phyloP scores from a whole-genome alignment of 2,888 invertebrate genomes.

The Leptopterna dolabrata region DNA sequence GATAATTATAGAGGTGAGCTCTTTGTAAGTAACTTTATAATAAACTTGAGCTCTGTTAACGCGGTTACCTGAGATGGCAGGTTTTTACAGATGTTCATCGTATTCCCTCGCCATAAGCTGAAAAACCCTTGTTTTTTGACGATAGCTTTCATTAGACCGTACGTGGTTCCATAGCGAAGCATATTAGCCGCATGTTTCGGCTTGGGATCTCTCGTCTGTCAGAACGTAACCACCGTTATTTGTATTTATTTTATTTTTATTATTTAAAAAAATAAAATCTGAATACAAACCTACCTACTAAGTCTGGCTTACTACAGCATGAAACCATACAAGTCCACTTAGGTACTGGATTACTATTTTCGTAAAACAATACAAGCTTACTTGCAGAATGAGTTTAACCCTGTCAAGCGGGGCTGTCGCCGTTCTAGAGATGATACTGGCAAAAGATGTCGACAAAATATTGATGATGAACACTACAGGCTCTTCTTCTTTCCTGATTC shows the following conservation, averaged over 20 bases:
- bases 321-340: no score
- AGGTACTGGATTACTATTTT: no score
- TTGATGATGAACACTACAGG: not conserved
- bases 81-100: conserved; percentile 6
- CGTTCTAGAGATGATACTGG: not conserved
- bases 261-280: no score
- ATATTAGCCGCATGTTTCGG: not conserved
- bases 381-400: conserved; percentile 41
- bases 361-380: not conserved
- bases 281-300: no score
- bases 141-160: not conserved
- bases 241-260: not conserved
- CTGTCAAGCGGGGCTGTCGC: conserved; percentile 26
- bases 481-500: not conserved
- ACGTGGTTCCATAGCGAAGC: not conserved
- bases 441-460: not conserved
- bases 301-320: no score
- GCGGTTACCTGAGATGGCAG: conserved; percentile 24
- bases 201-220: not conserved
- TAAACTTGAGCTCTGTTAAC: not conserved
- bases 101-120: conserved; percentile 30
- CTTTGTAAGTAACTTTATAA: not conserved
- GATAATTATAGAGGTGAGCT: no score
- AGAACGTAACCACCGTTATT: no score
- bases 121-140: conserved; percentile 12